These are phyloP conservation scores for Plodia interpunctella DNA, from an alignment of 1,140 invertebrate genomes.

Conservation along the genomic window DNA sequence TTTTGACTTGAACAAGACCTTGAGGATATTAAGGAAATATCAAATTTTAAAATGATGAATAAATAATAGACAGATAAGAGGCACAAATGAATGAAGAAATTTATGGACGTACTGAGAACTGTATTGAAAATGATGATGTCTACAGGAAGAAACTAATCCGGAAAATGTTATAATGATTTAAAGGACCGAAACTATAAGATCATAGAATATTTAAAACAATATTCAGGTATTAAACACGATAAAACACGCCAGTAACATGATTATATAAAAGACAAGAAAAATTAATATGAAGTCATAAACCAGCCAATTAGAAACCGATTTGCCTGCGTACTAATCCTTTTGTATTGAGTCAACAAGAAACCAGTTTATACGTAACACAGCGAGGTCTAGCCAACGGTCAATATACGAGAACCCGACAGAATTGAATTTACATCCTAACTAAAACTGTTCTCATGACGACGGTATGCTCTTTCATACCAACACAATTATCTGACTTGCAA, in stretches of 20 bases:
- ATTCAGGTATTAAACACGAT: too few relatives aligned
- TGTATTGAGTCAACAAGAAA: slow-evolving; percentile 13
- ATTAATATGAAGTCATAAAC: background rate
- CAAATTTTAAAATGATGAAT: too few relatives aligned
- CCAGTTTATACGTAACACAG: slow-evolving; percentile 8
- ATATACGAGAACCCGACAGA: slow-evolving; percentile 4
- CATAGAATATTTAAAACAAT: too few relatives aligned
- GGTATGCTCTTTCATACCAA: background rate
- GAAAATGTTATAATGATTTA: too few relatives aligned
- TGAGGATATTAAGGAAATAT: background rate
- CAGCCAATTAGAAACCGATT: background rate
- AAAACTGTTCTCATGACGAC: background rate
- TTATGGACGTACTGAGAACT: too few relatives aligned
- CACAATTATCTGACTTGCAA: background rate
- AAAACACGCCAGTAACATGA: too few relatives aligned
- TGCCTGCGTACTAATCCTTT: slow-evolving; percentile 8
- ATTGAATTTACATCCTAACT: background rate
- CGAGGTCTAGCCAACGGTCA: slow-evolving; percentile 6
- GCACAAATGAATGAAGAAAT: too few relatives aligned
- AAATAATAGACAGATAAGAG: too few relatives aligned
- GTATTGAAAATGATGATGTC: too few relatives aligned
- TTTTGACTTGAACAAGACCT: too few relatives aligned
- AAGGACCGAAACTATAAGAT: too few relatives aligned
- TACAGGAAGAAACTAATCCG: too few relatives aligned
- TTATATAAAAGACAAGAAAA: background rate